Conservation (phyloP, 2,888 invertebrate species). For the Drosophila mimica region DNA sequence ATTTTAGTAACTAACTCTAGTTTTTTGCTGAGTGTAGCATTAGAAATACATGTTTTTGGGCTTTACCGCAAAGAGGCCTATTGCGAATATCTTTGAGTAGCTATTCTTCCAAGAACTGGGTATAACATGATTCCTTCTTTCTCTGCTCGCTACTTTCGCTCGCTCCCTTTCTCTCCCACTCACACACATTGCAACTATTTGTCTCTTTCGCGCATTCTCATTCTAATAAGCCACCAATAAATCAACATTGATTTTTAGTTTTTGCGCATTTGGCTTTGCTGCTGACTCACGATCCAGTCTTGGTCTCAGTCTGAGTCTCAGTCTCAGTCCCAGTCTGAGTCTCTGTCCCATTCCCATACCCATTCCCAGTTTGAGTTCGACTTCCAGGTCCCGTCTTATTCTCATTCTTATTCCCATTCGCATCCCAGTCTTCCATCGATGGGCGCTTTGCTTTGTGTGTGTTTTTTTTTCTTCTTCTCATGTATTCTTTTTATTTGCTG, state of each 20-base stretch:
- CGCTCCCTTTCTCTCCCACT: neutral
- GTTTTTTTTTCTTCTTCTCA: conserved; percentile 35
- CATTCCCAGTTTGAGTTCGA: conserved; percentile 37
- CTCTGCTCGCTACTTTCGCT: conserved; percentile 4
- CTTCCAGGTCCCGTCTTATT: conserved; percentile 56
- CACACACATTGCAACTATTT: conserved; percentile 2
- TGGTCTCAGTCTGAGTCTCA: conserved; percentile 36
- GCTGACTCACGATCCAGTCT: conserved; percentile 77
- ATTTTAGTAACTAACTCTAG: neutral
- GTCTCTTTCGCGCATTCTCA: conserved; percentile 53
- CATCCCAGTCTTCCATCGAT: conserved; percentile 55
- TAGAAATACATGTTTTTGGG: conserved; percentile 32
- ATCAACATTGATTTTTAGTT: conserved; percentile 72
- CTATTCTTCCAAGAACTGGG: conserved; percentile 45
- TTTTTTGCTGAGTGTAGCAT: conserved; percentile 36
- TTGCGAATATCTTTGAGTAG: conserved; percentile 29
- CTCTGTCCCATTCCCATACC: conserved; percentile 15
- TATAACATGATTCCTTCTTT: conserved; percentile 33
- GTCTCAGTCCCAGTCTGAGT: conserved; percentile 16
- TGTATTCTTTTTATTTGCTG: conserved; percentile 33
- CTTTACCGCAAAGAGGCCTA: conserved; percentile 31
- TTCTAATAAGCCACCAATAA: conserved; percentile 78
- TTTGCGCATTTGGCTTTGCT: conserved; percentile 62
- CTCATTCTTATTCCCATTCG: conserved; percentile 60
- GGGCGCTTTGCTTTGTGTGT: conserved; percentile 73